These are phyloP conservation scores for Sesia bembeciformis DNA, from an alignment of 2,888 invertebrate species.

Conservation along the genomic window DNA sequence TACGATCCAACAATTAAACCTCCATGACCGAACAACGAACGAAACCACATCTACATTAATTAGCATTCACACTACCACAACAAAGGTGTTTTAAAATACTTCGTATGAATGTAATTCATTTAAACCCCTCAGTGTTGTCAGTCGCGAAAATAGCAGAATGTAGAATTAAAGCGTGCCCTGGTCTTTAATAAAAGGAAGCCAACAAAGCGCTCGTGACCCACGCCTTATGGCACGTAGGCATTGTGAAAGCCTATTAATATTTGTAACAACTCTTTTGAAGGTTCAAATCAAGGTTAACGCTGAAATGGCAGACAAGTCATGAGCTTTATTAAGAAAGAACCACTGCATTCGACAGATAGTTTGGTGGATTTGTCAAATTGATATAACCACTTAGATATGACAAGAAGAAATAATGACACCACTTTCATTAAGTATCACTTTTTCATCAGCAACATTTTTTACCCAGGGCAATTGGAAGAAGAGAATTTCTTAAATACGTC, in stretches of 20 bases:
- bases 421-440: too few species aligned
- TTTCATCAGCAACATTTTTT: too few species aligned
- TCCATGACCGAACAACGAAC: too few species aligned
- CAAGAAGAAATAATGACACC: too few species aligned
- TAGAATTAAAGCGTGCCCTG: slow-evolving; percentile 28
- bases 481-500: too few species aligned
- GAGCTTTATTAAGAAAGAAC: too few species aligned
- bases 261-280: background rate
- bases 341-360: too few species aligned
- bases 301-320: background rate
- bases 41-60: slow-evolving; percentile 12
- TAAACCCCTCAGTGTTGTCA: slow-evolving; percentile 8
- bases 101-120: slow-evolving; percentile 10
- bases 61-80: slow-evolving; percentile 26
- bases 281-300: background rate
- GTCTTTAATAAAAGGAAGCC: slow-evolving; percentile 17
- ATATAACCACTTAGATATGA: too few species aligned
- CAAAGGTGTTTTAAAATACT: slow-evolving; percentile 18
- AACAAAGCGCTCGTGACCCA: slow-evolving; percentile 34
- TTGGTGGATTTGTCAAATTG: too few species aligned
- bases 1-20: too few species aligned
- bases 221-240: slow-evolving; percentile 32
- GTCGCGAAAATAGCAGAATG: slow-evolving; percentile 10
- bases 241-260: background rate
- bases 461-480: too few species aligned